Evolutionary conservation across 1,140 invertebrate genomes (phyloP).

Genomic region (Bombus huntii): DNA sequence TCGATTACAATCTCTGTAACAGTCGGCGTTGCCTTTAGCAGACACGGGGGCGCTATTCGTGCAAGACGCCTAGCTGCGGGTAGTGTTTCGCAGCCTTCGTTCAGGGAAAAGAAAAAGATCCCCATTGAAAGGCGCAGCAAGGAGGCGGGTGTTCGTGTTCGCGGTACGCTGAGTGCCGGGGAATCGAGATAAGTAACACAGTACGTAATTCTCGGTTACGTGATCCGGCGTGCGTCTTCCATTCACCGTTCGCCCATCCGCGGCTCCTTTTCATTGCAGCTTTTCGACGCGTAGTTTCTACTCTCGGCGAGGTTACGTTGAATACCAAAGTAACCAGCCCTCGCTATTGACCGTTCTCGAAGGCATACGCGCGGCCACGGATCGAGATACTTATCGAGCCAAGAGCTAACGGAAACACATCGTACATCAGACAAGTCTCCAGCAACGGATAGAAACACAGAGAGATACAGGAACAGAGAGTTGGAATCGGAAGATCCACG

Average conservation of each 20-base stretch:
- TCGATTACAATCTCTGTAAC: slow-evolving; percentile 37
- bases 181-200: slow-evolving; percentile 38
- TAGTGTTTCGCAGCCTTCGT: slow-evolving; percentile 2
- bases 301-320: not conserved
- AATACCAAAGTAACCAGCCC: slow-evolving; percentile 51
- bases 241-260: slow-evolving; percentile 22
- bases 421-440: not conserved
- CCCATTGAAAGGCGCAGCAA: slow-evolving; percentile 15
- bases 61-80: not conserved
- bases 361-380: slow-evolving; percentile 14
- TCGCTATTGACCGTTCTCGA: slow-evolving; percentile 12
- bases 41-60: not conserved
- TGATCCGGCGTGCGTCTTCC: slow-evolving; percentile 23
- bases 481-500: slow-evolving; percentile 8
- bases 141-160: not conserved
- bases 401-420: slow-evolving; percentile 9
- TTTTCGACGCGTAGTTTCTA: slow-evolving; percentile 12
- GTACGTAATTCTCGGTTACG: slow-evolving; percentile 46
- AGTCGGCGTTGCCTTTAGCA: not conserved
- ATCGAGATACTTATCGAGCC: slow-evolving; percentile 49
- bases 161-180: not conserved
- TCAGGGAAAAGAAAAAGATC: not conserved
- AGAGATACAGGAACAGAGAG: not conserved
- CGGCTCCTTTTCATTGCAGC: slow-evolving; percentile 39
- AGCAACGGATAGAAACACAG: too few species aligned